A percentile compares a stretch with the other conserved stretches of the same genome.
Conservation (phyloP, 2,888 invertebrate genomes). For the Busseola fusca region DNA sequence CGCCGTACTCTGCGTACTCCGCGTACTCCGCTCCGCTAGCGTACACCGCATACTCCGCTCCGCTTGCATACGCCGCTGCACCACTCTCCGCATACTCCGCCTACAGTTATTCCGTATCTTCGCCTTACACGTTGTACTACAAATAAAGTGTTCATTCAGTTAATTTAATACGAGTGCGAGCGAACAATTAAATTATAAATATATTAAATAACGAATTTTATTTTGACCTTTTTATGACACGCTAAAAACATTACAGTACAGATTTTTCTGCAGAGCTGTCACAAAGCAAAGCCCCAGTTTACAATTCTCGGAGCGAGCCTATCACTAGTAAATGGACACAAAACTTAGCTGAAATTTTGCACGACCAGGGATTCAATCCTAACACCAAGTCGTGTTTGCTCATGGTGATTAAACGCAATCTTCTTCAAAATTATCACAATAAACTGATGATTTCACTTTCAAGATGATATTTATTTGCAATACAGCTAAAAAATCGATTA, state of each 20-base stretch:
- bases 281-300: background rate
- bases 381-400: too few relatives aligned
- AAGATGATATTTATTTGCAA: background rate
- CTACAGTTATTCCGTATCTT: conserved; percentile 64
- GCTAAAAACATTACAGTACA: background rate
- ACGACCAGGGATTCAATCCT: background rate
- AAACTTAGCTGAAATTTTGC: background rate
- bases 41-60: conserved; percentile 63
- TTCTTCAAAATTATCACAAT: too few relatives aligned
- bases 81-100: conserved; percentile 65
- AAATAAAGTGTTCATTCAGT: conserved; percentile 21
- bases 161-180: background rate
- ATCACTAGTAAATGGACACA: background rate
- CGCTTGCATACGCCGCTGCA: conserved; percentile 62
- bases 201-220: conserved; percentile 5
- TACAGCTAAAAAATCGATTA: background rate
- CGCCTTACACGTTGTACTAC: conserved; percentile 62
- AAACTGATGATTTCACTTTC: too few relatives aligned
- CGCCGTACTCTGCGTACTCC: conserved; percentile 20
- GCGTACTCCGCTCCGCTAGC: conserved; percentile 32
- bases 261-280: background rate
- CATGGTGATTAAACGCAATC: too few relatives aligned
- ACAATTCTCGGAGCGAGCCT: background rate
- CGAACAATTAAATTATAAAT: conserved; percentile 29
- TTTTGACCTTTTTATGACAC: background rate